Base-by-base conservation (phyloP, 2,888 invertebrate species). In the Prosopocoilus inquinatus region DNA sequence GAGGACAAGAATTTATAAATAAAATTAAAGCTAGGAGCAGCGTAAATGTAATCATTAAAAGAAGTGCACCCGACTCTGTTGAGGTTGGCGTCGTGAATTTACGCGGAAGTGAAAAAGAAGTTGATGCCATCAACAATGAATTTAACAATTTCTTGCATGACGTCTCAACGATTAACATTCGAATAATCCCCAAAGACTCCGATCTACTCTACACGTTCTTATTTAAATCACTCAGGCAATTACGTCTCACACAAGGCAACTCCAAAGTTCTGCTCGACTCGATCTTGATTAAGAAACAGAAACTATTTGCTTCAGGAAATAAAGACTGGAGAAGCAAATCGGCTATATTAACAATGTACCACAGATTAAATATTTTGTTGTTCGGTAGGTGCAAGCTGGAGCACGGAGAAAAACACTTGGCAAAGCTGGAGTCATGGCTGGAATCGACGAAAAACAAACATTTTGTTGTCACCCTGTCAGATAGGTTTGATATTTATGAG, bases 371-470 rank as follows among this genome's bases (percentile, higher is more conserved):
- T 13, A 43, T 57, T 48, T 45, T 57, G 11, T 45, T 57, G 11
- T 57, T 52, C 32, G 56, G 56, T 11, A 52, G 51, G 38, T 32
- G 51, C 12, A 48, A 36, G n/a, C 28, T 51, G 20, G 45, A 34
- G 2, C 44, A 56, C 8, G 55, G 55, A 9, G 15, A 36, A 8
- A 32, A 44, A 12, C 56, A 57, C 39, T 33, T 57, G 35, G 11
- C 15, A 12, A 48, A 44, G 15, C 43, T 57, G 8, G 38, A 52
- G 4, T 12, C 35, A 7, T 57, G 52, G 46, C 46, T 49, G 20
- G 38, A 34, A 28, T 28, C 20, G 5, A 28, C 20, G 20, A 20
- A 48, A 32, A 15, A 36, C 5, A 32, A 34, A 4, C 46, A 48
- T 11, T 38, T 49, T 32, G 36, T 38, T 13, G 38, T 57, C 9